Conservation (phyloP, 1,140 invertebrate genomes). For the Eubasilissa regina region DNA sequence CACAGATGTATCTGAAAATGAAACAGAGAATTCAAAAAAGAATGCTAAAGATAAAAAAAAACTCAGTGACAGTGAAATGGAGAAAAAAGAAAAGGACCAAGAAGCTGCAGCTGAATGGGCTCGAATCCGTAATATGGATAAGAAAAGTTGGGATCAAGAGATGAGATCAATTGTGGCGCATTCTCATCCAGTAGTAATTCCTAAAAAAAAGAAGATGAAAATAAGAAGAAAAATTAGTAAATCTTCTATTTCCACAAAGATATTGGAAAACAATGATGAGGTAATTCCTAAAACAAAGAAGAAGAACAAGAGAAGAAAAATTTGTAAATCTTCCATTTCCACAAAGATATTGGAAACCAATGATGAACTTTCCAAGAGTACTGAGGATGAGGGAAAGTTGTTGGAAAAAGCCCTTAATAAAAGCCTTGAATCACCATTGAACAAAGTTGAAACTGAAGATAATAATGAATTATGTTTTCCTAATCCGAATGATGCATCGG, state of each 20-base stretch:
- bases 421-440: neutral
- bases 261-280: neutral
- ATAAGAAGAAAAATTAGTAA: slow-evolving; percentile 36
- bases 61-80: neutral
- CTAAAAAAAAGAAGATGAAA: slow-evolving; percentile 29
- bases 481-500: no score
- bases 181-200: neutral
- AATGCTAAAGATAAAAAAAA: neutral
- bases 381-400: slow-evolving; percentile 42
- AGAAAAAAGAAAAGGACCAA: slow-evolving; percentile 21
- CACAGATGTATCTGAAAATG: no score
- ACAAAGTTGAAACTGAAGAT: neutral
- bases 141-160: slow-evolving; percentile 50
- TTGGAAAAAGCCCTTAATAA: slow-evolving; percentile 50
- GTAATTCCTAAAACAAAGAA: slow-evolving; percentile 12
- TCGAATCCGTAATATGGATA: slow-evolving; percentile 14
- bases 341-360: neutral
- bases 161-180: slow-evolving; percentile 14
- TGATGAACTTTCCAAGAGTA: slow-evolving; percentile 25
- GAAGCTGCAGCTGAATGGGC: slow-evolving; percentile 28
- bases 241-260: neutral
- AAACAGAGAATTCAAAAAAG: neutral
- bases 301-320: slow-evolving; percentile 26
- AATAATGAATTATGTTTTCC: no score
- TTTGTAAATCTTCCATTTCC: slow-evolving; percentile 11